Evolutionary conservation across 64 coral and sea anemone genomes (phyloP), one percentile per base, ranked within the genome.

Genomic region (Hydrozoanthus tunicans): DNA sequence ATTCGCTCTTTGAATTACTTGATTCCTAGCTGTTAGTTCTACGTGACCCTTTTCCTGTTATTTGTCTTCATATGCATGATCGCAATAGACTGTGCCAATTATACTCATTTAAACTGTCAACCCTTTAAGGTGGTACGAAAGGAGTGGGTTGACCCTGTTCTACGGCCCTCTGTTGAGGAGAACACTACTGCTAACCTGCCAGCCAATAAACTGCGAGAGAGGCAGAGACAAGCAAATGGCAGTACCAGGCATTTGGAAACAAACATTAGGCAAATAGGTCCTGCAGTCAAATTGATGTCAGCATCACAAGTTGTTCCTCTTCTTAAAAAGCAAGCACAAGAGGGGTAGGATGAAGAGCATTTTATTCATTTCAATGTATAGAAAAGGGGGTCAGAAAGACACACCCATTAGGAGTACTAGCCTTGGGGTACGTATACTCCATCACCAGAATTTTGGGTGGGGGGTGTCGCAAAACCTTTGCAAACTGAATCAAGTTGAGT

Each of bases 141-240:
- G 59, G 95, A 91, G 76, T 96, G 95, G 95, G 56, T 96, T 3
- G 95, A 96, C 67, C 95, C 95, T 61, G 77, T 96, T 57, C 15
- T 94, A 9, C 93, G 95, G 7, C 95, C 95, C 53, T 86, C 83
- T 0, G 55, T 73, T 71, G 83, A 67, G 81, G 78, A 81, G 51
- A 56, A 56, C 25, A 58, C 11, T 25, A 71, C 51, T 27, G 58
- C 70, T 56, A 86, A 89, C 77, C 61, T 96, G 1, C 95, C 95
- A 68, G 95, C 95, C 17, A 96, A 96, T 67, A 73, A 64, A 79
- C 55, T 96, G 53, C 86, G 90, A 70, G 66, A 88, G 27, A 89
- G 63, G 14, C 95, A 96, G 14, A 86, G 92, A 71, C 70, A 96
- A 59, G n/a, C 23, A 26, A 60, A 26, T 27, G 6, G 56, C 51